Evolutionary conservation across 2,888 invertebrate genomes (phyloP).

Genomic region (Stramonita haemastoma): DNA sequence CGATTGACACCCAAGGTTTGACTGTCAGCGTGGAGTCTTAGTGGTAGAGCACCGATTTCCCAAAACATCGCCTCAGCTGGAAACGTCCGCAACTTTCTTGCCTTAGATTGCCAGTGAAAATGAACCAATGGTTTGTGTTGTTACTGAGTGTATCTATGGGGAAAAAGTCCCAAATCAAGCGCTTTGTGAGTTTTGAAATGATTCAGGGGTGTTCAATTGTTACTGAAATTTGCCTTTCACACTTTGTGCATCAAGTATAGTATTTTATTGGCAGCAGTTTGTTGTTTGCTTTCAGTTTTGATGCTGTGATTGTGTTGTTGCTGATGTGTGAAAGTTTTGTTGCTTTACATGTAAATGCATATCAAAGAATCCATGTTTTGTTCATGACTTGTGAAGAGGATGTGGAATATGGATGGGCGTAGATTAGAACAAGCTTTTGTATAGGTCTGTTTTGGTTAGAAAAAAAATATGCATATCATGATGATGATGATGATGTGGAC

Average conservation of each 20-base stretch:
- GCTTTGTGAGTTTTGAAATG: background rate
- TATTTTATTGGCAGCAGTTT: background rate
- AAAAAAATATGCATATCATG: no score
- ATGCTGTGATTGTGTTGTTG: no score
- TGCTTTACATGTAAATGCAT: no score
- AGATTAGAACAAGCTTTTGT: no score
- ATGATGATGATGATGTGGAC: no score
- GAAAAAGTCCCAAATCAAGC: background rate
- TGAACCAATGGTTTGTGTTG: background rate
- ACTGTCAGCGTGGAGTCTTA: constrained; percentile 59
- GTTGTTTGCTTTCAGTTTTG: background rate
- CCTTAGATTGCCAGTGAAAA: background rate
- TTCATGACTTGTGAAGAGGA: no score
- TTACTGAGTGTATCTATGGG: background rate
- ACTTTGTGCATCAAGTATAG: background rate
- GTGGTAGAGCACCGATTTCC: background rate
- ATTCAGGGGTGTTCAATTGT: background rate
- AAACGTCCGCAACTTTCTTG: background rate
- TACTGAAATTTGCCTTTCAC: background rate
- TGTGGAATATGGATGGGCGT: no score
- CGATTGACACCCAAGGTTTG: constrained; percentile 64
- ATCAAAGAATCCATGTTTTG: no score
- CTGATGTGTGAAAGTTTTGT: no score
- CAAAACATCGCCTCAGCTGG: background rate
- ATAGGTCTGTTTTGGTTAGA: no score